Conservation (phyloP, 1,140 invertebrate species). For the Triops longicaudatus region DNA sequence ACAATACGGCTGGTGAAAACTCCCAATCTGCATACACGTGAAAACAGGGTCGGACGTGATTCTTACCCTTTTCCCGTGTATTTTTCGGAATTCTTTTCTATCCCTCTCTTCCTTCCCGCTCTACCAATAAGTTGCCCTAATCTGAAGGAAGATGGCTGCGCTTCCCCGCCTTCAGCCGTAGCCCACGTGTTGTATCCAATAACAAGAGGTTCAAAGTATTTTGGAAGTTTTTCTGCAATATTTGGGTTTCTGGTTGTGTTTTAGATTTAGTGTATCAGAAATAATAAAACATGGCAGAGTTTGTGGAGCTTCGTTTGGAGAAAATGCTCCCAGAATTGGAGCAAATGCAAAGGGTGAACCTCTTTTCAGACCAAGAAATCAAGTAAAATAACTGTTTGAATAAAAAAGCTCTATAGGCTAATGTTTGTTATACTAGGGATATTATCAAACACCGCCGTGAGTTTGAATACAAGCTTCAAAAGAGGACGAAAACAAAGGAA, state of each 20-base stretch:
- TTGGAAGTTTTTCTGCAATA: background rate
- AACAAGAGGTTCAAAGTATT: background rate
- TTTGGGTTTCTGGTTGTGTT: background rate
- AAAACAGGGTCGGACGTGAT: background rate
- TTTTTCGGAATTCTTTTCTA: background rate
- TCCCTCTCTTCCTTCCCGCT: background rate
- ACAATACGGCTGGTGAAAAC: background rate
- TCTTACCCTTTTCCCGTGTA: background rate
- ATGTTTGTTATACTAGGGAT: conserved; percentile 41
- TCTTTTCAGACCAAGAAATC: conserved; percentile 59
- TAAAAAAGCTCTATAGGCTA: conserved; percentile 22
- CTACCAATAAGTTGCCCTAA: background rate
- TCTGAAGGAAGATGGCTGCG: background rate
- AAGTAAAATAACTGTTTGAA: conserved; percentile 41
- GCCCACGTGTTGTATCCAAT: background rate
- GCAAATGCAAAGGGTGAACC: conserved; percentile 55
- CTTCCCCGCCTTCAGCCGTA: background rate
- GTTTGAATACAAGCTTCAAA: conserved; percentile 61
- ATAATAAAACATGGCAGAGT: conserved; percentile 56
- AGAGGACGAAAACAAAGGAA: conserved; percentile 55
- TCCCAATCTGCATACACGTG: background rate
- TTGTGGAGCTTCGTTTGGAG: conserved; percentile 60
- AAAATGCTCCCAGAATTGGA: conserved; percentile 61
- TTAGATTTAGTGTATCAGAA: background rate
- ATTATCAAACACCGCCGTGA: conserved; percentile 58